Conservation (phyloP, 2,113 vertebrate species). For the Rafetus swinhoei region DNA sequence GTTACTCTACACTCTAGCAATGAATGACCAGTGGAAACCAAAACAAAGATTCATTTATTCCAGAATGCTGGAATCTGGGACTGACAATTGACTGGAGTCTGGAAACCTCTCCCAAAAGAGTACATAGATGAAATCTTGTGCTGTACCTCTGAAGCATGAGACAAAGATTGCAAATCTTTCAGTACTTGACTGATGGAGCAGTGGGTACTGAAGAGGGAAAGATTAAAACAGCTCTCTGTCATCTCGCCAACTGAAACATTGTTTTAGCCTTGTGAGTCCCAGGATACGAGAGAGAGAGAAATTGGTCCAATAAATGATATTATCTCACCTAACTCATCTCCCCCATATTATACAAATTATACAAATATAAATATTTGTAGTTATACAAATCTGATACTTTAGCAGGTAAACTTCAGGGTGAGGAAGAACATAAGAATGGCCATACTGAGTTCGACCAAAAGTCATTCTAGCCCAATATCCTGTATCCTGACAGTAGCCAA, state of each 20-base stretch:
- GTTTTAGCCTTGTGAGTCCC: not conserved
- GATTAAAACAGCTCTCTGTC: not conserved
- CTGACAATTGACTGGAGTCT: not conserved
- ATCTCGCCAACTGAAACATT: not conserved
- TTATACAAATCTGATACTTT: not conserved
- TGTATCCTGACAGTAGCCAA: too few species aligned
- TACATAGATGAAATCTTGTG: not conserved
- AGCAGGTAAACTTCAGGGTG: not conserved
- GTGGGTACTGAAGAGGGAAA: not conserved
- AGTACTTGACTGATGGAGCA: not conserved
- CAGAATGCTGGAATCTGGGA: not conserved
- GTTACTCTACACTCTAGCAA: not conserved
- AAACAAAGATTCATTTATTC: not conserved
- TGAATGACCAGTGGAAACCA: not conserved
- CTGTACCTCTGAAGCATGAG: not conserved
- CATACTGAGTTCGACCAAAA: too few species aligned
- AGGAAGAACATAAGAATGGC: not conserved
- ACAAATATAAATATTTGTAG: not conserved
- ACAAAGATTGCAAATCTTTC: not conserved
- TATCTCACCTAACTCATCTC: not conserved
- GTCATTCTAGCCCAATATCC: too few species aligned
- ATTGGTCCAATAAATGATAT: not conserved
- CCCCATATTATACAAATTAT: too few species aligned
- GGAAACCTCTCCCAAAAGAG: not conserved
- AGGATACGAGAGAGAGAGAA: not conserved